Evolutionary conservation across 2,888 invertebrate genomes (phyloP).

Genomic region (Pegoplata infirma): DNA sequence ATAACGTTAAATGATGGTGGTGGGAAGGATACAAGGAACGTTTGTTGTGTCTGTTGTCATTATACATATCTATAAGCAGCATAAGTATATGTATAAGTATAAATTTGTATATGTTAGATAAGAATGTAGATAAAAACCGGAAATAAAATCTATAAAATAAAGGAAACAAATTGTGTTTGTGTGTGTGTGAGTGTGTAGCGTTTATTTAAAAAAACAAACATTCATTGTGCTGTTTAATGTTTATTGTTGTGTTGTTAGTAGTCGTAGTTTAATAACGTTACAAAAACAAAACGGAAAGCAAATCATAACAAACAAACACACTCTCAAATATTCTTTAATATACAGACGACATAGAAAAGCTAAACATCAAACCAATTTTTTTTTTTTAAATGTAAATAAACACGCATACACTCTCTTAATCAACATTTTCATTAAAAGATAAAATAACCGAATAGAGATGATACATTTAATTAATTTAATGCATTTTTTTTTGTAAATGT

Average conservation of each 20-base stretch:
- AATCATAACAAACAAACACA: conserved; percentile 26
- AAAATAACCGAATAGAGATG: not conserved
- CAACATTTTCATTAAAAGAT: not conserved
- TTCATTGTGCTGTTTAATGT: conserved; percentile 12
- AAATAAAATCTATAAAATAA: conserved; percentile 40
- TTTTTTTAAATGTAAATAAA: conserved; percentile 14
- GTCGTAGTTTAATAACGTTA: too few relatives aligned
- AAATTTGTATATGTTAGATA: conserved; percentile 11
- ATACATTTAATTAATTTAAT: too few relatives aligned
- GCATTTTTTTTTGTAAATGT: too few relatives aligned
- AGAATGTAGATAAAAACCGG: conserved; percentile 30
- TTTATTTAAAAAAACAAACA: conserved; percentile 9
- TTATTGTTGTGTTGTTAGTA: too few relatives aligned
- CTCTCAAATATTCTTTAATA: conserved; percentile 19
- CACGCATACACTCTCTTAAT: conserved; percentile 9
- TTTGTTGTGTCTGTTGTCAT: conserved; percentile 6
- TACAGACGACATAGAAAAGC: too few relatives aligned
- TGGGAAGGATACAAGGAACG: not conserved
- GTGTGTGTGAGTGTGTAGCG: conserved; percentile 21
- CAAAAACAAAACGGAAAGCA: conserved; percentile 40
- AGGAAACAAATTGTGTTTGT: conserved; percentile 14
- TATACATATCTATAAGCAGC: too few relatives aligned
- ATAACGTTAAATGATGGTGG: too few relatives aligned
- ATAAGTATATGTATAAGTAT: not conserved
- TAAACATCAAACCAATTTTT: too few relatives aligned